Conservation (phyloP, 2,113 vertebrate species). For the Myodes glareolus region DNA sequence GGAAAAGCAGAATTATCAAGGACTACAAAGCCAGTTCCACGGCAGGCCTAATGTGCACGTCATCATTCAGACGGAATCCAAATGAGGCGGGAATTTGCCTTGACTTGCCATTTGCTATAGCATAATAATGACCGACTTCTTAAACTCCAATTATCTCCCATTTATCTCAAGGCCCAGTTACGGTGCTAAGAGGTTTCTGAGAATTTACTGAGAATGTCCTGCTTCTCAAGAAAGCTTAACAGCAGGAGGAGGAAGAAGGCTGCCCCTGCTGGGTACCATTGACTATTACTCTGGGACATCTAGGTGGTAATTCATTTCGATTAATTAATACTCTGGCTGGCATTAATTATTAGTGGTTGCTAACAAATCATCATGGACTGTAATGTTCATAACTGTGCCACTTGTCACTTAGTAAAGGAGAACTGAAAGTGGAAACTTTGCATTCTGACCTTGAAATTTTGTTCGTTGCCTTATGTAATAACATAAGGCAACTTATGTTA, state of each 20-base stretch:
- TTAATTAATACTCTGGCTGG: background rate
- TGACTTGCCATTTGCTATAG: background rate
- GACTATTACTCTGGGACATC: background rate
- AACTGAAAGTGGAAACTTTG: background rate
- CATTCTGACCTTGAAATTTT: background rate
- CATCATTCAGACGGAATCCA: background rate
- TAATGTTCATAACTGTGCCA: background rate
- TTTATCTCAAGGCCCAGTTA: slow-evolving; percentile 33
- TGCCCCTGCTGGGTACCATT: background rate
- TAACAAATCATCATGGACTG: background rate
- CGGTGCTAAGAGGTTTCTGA: slow-evolving; percentile 30
- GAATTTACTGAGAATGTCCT: slow-evolving; percentile 19
- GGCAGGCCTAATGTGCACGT: background rate
- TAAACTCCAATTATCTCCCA: slow-evolving; percentile 6
- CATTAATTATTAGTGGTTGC: background rate
- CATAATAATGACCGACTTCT: background rate
- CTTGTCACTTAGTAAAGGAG: background rate
- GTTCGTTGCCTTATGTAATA: background rate
- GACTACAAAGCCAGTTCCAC: background rate
- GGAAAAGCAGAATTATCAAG: background rate
- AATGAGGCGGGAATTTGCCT: background rate
- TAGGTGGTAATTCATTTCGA: background rate
- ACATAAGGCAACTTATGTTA: too few species aligned
- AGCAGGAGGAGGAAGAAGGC: background rate
- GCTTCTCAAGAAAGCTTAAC: slow-evolving; percentile 13